Evolutionary conservation across 2,113 vertebrate genomes (phyloP), one percentile per base, ranked within the genome.

Genomic region (Microcebus lehilahytsara): DNA sequence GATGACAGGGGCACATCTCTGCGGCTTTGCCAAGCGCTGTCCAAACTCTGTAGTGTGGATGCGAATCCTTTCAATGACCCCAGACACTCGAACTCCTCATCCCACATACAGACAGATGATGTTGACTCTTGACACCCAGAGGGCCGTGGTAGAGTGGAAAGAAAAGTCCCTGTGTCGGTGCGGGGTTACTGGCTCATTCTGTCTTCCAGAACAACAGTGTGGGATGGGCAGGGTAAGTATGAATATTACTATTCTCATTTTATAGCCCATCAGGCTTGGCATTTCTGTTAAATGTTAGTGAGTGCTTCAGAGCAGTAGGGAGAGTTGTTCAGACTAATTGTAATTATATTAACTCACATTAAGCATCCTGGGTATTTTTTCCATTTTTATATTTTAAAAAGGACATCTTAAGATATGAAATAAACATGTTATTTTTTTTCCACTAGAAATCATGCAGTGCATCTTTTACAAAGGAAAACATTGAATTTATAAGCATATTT

Each of bases 401-500:
- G 62, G 84, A 58, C 91, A 88, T 95, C 83, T 94, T 96, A 91
- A 91, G 75, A 96, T 94, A 89, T 22, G 40, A 94, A 60, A 84
- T 64, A 77, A 96, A 42, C 90, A 94, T 85, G 49, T 60, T 75
- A 95, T 78, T 53, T 87, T 91, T 91, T 83, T 74, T 5, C 16
- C 66, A 80, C 66, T 78, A 58, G 81, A 97, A 96, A 62, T 92
- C 53, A 90, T 69, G 84, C 79, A 49, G 66, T 97, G 69, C 40
- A 91, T 49, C 85, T 88, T 46, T 75, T 93, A 46, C 42, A 34
- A 85, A 80, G 74, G 94, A 98, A 98, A 95, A 66, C 87, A 96
- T 25, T 95, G 9, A 95, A 97, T 96, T 95, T 97, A 97, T 97
- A 95, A 87, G 60, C 85, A 78, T 83, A 95, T 60, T 97, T 97